phyloP scores from a whole-genome alignment of 1,140 invertebrate species.

The Scaptodrosophila lebanonensis region DNA sequence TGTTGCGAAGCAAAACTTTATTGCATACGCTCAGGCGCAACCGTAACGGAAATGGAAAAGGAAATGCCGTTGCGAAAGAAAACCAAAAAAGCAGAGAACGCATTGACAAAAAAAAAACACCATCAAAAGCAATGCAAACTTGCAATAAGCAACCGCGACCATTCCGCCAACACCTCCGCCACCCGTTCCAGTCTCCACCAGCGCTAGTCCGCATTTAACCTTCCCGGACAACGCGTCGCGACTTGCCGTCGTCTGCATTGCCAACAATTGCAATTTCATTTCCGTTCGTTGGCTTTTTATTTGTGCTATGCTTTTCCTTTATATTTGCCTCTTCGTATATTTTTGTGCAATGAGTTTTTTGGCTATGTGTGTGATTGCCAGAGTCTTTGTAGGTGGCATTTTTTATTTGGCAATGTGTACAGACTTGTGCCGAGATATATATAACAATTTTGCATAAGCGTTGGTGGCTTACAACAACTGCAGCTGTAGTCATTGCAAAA shows the following conservation, averaged over 20 bases:
- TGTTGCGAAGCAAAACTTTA: constrained; percentile 40
- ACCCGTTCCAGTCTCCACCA: not conserved
- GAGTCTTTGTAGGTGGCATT: constrained; percentile 2
- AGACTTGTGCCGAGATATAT: constrained; percentile 40
- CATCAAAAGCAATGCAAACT: constrained; percentile 49
- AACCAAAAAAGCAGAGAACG: constrained; percentile 29
- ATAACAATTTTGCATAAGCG: constrained; percentile 41
- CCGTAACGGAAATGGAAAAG: constrained; percentile 54
- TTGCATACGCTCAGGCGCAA: constrained; percentile 56
- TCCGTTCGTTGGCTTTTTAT: constrained; percentile 57
- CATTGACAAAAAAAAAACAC: constrained; percentile 16
- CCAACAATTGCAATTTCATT: constrained; percentile 71
- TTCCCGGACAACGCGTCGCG: constrained; percentile 61
- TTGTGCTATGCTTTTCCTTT: constrained; percentile 19
- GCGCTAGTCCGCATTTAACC: not conserved
- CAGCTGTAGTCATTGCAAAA: not conserved
- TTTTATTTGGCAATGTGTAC: constrained; percentile 19
- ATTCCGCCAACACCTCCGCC: not conserved
- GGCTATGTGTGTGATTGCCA: constrained; percentile 17
- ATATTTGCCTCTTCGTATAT: constrained; percentile 42
- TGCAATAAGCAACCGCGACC: constrained; percentile 33
- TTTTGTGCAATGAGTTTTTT: constrained; percentile 59
- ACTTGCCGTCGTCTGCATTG: constrained; percentile 66
- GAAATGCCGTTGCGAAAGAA: constrained; percentile 11
- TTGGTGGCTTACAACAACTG: not conserved